Evolutionary conservation across 2,797 vertebrate species (phyloP), one percentile per base, ranked within the genome.

Genomic region (Gouania willdenowi): DNA sequence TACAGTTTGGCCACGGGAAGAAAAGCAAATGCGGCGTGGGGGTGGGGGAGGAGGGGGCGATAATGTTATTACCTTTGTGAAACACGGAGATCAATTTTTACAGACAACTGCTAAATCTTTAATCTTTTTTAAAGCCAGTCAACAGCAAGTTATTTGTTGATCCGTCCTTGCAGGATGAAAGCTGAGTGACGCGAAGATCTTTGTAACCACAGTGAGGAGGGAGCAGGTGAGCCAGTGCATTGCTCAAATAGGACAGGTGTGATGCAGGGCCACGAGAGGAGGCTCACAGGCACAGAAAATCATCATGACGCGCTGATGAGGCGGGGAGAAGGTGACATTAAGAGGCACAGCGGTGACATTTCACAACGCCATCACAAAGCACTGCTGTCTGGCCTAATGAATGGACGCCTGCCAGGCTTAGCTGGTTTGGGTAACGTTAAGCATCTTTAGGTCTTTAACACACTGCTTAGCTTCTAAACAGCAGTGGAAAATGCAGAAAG

Each of bases 111-210:
- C 24, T 62, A 79, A 70, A 74, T 74, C 58, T 77, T 77, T 71
- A 55, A 75, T 73, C 54, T 64, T 61, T 49, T 71, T 68, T 67
- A 55, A 81, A 77, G 63, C 61, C 58, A 47, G 61, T 61, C 21
- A 49, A 80, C 59, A 66, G 69, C 45, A 71, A 72, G 50, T 58
- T 61, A 66, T 79, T 82, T 72, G 44, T 43, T 27, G 54, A 77
- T 81, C 62, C 81, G 66, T 79, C 57, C 26, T 38, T 3, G 6
- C 41, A 18, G 41, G 47, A 32, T 65, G 42, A 58, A 61, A 26
- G 35, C 56, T 31, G 37, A 43, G 34, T 21, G 41, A n/a, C 36
- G 25, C 9, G 22, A 38, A 33, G 18, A 76, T 61, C 68, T 34
- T 27, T 42, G 57, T 51, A 31, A 31, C 32, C 48, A 36, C 34